phyloP scores from a whole-genome alignment of 2,113 vertebrate genomes.

The Rhinoderma darwinii region DNA sequence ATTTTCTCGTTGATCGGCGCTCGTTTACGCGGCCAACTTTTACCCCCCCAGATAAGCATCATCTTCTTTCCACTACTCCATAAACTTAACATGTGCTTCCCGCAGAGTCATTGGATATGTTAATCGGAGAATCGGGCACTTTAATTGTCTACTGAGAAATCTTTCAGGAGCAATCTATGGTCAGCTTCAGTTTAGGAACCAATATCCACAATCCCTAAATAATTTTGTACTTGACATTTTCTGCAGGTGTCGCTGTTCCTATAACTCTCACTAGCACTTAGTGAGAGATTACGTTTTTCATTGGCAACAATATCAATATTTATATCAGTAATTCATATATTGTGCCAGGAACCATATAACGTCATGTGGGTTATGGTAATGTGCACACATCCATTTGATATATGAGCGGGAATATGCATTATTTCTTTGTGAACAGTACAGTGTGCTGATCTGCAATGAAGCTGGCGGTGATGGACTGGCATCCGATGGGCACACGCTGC shows the following conservation, averaged over 20 bases:
- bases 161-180: no score
- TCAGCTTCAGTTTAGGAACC: no score
- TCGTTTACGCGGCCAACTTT: no score
- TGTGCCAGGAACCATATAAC: neutral
- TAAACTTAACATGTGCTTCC: no score
- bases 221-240: neutral
- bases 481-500: neutral
- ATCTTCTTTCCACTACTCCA: no score
- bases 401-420: neutral
- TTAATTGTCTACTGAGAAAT: neutral
- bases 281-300: neutral
- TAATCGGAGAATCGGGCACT: neutral
- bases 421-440: neutral
- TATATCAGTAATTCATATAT: conserved; percentile 2
- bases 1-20: no score
- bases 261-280: neutral
- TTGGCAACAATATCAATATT: neutral
- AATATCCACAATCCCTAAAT: no score
- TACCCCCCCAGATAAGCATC: no score
- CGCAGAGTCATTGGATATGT: no score
- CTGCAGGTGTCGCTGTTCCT: conserved; percentile 2
- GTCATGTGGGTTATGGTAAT: neutral
- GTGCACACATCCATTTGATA: neutral
- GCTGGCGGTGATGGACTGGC: neutral
- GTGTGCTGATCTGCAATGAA: neutral